A percentile compares a stretch with the other conserved stretches of the same genome.
phyloP scores from a whole-genome alignment of 2,888 invertebrate genomes.

The Drosophila antonietae region DNA sequence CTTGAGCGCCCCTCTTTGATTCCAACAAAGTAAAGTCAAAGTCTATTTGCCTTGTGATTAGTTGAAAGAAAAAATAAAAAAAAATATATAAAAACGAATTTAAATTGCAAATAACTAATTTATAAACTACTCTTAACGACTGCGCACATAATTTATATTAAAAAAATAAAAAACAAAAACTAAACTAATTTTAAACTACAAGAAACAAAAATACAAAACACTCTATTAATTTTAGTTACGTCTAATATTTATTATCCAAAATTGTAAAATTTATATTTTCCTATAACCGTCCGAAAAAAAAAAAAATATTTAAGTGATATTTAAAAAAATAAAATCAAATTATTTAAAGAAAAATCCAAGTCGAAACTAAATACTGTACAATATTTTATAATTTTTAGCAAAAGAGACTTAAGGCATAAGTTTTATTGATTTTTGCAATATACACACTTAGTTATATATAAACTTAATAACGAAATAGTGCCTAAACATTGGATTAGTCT shows the following conservation, averaged over 20 bases:
- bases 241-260: constrained; percentile 63
- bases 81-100: constrained; percentile 59
- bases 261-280: constrained; percentile 59
- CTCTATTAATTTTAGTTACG: constrained; percentile 36
- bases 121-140: constrained; percentile 55
- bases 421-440: constrained; percentile 75
- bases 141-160: constrained; percentile 39
- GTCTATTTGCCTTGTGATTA: constrained; percentile 83
- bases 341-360: constrained; percentile 12
- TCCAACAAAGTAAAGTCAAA: constrained; percentile 23
- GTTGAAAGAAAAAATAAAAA: constrained; percentile 36
- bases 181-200: constrained; percentile 57
- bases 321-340: constrained; percentile 52
- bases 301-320: constrained; percentile 75
- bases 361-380: constrained; percentile 56
- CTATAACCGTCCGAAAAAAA: constrained; percentile 67
- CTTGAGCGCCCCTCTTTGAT: constrained; percentile 43
- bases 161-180: not conserved
- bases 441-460: constrained; percentile 45
- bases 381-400: constrained; percentile 67
- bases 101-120: constrained; percentile 64
- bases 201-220: constrained; percentile 54
- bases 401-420: constrained; percentile 68
- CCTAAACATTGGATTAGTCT: constrained; percentile 48
- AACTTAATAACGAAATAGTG: constrained; percentile 48